phyloP scores from a whole-genome alignment of 2,797 vertebrate genomes.

The Rhinella marina region DNA sequence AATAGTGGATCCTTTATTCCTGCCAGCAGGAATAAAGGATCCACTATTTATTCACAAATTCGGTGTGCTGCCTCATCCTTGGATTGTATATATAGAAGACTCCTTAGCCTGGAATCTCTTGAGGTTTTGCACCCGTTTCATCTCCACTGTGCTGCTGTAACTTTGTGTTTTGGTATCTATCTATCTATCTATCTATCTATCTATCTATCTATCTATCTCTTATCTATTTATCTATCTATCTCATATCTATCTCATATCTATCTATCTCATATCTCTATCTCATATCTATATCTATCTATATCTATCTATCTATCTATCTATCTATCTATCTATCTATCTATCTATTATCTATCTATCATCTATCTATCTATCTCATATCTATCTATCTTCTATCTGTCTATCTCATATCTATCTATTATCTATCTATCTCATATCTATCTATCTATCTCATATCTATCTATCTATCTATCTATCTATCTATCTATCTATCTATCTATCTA shows the following conservation, averaged over 20 bases:
- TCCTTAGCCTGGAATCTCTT: too few species aligned
- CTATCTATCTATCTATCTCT: background rate
- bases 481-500: background rate
- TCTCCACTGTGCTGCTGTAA: too few species aligned
- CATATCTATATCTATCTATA: background rate
- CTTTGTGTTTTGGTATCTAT: too few species aligned
- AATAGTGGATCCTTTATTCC: too few species aligned
- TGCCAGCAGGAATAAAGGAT: too few species aligned
- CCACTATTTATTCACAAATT: too few species aligned
- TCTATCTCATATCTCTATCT: background rate
- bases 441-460: background rate
- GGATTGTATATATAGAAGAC: too few species aligned
- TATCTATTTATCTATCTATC: background rate
- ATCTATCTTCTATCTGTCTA: background rate
- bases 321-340: background rate
- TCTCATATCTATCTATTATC: background rate
- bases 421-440: background rate
- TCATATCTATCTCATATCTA: background rate
- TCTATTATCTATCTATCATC: too few species aligned
- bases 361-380: background rate
- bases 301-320: background rate
- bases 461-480: background rate
- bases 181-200: background rate
- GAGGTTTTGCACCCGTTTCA: too few species aligned
- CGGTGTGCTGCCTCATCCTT: too few species aligned